Evolutionary conservation across 2,113 vertebrate species (phyloP).

Genomic region (Syngnathus typhle): DNA sequence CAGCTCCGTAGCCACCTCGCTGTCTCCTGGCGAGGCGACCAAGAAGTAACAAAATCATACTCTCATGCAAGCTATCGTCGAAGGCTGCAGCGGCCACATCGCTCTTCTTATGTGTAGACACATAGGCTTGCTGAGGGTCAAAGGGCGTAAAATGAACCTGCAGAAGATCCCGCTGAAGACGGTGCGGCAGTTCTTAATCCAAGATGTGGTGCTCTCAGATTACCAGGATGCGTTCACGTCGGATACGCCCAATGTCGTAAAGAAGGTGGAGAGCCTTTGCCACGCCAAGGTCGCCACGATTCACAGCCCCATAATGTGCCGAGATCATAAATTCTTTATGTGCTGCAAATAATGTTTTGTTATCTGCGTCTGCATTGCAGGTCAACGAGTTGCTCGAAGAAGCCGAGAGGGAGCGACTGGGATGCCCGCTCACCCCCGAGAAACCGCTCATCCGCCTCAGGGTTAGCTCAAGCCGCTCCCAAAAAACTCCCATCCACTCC

Average conservation of each 20-base stretch:
- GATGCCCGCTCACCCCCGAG: conserved; percentile 80
- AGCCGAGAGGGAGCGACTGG: conserved; percentile 82
- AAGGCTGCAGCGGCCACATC: background rate
- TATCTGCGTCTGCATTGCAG: conserved; percentile 51
- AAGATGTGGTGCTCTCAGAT: conserved; percentile 83
- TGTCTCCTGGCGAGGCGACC: conserved; percentile 88
- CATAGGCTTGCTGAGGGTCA: conserved; percentile 84
- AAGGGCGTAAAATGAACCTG: conserved; percentile 91
- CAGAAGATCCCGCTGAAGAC: conserved; percentile 87
- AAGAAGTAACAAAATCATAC: conserved; percentile 62
- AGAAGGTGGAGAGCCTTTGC: conserved; percentile 85
- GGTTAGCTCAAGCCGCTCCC: conserved; percentile 64
- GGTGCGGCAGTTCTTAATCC: conserved; percentile 84
- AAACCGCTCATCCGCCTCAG: conserved; percentile 90
- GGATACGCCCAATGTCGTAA: conserved; percentile 81
- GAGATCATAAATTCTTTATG: background rate
- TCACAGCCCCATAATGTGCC: background rate
- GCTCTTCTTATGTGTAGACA: conserved; percentile 68
- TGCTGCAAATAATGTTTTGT: no score
- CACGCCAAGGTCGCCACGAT: conserved; percentile 81
- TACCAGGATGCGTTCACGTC: conserved; percentile 82
- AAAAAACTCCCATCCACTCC: background rate
- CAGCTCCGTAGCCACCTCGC: conserved; percentile 91
- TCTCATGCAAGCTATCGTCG: background rate
- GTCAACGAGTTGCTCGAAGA: conserved; percentile 85